Conservation (phyloP, 2,797 vertebrate genomes). For the Falco rusticolus region DNA sequence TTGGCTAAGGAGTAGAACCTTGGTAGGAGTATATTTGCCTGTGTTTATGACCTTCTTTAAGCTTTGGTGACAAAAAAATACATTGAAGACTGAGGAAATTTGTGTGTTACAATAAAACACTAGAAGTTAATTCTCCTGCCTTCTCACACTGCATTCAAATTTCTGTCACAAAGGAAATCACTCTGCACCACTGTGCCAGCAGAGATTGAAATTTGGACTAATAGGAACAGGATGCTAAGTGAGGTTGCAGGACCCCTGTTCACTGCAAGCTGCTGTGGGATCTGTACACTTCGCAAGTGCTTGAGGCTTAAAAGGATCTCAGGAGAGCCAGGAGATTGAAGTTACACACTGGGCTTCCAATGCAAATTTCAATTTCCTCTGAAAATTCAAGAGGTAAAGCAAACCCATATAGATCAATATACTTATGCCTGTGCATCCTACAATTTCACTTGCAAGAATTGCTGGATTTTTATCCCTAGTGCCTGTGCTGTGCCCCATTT, state of each 20-base stretch:
- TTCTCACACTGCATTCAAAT: not conserved
- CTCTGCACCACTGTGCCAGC: not conserved
- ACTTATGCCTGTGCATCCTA: not conserved
- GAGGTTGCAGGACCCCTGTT: not conserved
- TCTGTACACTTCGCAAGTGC: not conserved
- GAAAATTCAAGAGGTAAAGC: not conserved
- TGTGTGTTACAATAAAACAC: not conserved
- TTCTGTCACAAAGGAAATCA: not conserved
- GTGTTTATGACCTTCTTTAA: not conserved
- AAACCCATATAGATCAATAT: rapidly evolving
- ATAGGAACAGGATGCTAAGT: not conserved
- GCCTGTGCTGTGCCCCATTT: not conserved
- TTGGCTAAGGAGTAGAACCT: not conserved
- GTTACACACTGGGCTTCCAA: not conserved
- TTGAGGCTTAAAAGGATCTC: not conserved
- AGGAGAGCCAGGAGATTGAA: not conserved
- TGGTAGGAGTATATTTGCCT: not conserved
- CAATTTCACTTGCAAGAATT: not conserved
- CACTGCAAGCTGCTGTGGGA: not conserved
- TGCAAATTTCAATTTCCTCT: not conserved
- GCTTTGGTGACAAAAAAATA: not conserved
- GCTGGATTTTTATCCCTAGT: not conserved
- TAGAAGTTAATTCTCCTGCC: not conserved
- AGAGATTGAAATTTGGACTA: not conserved
- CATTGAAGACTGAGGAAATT: not conserved